Evolutionary conservation across 2,797 vertebrate species (phyloP).

Genomic region (Threskiornis aethiopicus): DNA sequence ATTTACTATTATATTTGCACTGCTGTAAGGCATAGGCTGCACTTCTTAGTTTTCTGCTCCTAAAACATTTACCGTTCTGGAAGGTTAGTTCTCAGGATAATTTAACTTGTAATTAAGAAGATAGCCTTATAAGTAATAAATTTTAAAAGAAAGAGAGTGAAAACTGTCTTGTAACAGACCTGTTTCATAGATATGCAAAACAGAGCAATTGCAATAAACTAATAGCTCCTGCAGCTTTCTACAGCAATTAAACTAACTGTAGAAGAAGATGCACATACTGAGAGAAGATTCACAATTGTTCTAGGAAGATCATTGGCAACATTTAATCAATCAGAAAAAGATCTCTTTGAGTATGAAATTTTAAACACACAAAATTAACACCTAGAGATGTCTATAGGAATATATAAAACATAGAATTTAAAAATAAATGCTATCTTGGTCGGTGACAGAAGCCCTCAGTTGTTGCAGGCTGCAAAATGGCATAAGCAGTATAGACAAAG

Average conservation of each 20-base stretch:
- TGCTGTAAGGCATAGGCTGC: neutral
- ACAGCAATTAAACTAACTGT: constrained; percentile 13
- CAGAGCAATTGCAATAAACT: constrained; percentile 12
- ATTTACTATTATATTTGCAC: neutral
- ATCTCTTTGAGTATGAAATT: constrained; percentile 75
- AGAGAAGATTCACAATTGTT: constrained; percentile 55
- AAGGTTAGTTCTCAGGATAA: constrained; percentile 1
- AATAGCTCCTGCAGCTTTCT: neutral
- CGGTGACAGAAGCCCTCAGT: constrained; percentile 70
- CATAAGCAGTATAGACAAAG: constrained; percentile 73
- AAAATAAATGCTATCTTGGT: constrained; percentile 62
- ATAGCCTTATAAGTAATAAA: neutral
- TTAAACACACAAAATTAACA: constrained; percentile 75
- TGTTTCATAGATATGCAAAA: neutral
- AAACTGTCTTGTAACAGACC: neutral
- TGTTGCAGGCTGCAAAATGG: constrained; percentile 66
- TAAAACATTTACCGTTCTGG: neutral
- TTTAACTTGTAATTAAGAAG: constrained; percentile 18
- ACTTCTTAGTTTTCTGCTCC: neutral
- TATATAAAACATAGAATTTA: constrained; percentile 62
- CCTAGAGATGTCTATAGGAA: constrained; percentile 65
- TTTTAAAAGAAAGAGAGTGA: neutral
- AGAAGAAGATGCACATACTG: neutral
- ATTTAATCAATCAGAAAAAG: constrained; percentile 70
- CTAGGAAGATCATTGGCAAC: constrained; percentile 44